These are phyloP conservation scores for Urosaurus nigricauda DNA, from an alignment of 2,797 vertebrate species.

Conservation along the genomic window DNA sequence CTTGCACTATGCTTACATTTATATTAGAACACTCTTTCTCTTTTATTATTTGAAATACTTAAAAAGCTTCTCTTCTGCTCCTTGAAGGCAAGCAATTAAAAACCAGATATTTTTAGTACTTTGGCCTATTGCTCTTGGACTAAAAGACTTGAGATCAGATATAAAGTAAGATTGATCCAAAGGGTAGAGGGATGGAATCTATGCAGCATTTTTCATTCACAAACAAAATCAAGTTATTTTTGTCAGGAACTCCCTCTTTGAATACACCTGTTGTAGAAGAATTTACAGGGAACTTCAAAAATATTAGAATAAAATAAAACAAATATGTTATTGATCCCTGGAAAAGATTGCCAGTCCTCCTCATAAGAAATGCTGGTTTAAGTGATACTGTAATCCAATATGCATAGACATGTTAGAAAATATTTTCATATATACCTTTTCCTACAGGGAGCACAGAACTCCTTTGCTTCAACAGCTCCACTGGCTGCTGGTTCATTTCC, in stretches of 20 bases:
- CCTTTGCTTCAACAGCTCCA: no score
- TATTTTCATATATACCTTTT: background rate
- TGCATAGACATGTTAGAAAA: background rate
- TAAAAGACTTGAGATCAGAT: no score
- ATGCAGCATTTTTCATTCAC: background rate
- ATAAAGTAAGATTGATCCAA: no score
- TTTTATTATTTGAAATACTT: constrained; percentile 32
- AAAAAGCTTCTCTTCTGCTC: constrained; percentile 34
- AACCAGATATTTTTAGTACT: background rate
- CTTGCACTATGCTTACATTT: constrained; percentile 38
- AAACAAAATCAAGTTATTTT: background rate
- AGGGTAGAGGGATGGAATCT: no score
- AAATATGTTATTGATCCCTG: background rate
- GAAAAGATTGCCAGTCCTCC: background rate
- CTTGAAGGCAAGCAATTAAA: constrained; percentile 32
- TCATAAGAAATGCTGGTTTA: background rate
- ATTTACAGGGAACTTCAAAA: no score
- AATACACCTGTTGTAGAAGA: background rate
- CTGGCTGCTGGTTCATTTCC: no score
- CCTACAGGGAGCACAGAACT: background rate
- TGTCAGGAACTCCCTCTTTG: background rate
- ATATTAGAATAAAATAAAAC: no score
- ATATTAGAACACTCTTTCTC: constrained; percentile 33
- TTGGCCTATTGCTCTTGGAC: background rate
- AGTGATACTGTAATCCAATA: background rate